A percentile compares a stretch with the other conserved stretches of the same genome.
Conservation (phyloP, 2,113 vertebrate species). For the rat (Rattus norvegicus) region GRCr8 NC_086039.1:54411501-54412000, state of each 20-base stretch:
- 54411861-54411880: slow-evolving; percentile 72
- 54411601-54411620: slow-evolving; percentile 72
- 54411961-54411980: neutral
- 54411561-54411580: slow-evolving; percentile 76
- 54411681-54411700: slow-evolving; percentile 78
- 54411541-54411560: slow-evolving; percentile 60
- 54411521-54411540: slow-evolving; percentile 52
- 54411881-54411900: slow-evolving; percentile 68
- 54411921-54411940: slow-evolving; percentile 33
- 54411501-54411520: slow-evolving; percentile 6
- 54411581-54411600: slow-evolving; percentile 72
- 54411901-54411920: slow-evolving; percentile 56
- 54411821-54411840: slow-evolving; percentile 76
- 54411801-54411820: slow-evolving; percentile 76
- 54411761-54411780: slow-evolving; percentile 75
- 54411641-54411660: slow-evolving; percentile 77
- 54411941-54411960: slow-evolving; percentile 39
- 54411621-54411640: slow-evolving; percentile 63
- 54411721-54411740: slow-evolving; percentile 79
- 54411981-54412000: neutral
- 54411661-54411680: slow-evolving; percentile 78
- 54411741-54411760: slow-evolving; percentile 78
- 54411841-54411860: slow-evolving; percentile 71
- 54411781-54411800: slow-evolving; percentile 71
- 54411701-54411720: slow-evolving; percentile 79